A percentile compares a stretch with the other conserved stretches of the same genome.
These are phyloP conservation scores for Psilopogon haemacephalus DNA, from an alignment of 2,113 vertebrate genomes.

Conservation along the genomic window DNA sequence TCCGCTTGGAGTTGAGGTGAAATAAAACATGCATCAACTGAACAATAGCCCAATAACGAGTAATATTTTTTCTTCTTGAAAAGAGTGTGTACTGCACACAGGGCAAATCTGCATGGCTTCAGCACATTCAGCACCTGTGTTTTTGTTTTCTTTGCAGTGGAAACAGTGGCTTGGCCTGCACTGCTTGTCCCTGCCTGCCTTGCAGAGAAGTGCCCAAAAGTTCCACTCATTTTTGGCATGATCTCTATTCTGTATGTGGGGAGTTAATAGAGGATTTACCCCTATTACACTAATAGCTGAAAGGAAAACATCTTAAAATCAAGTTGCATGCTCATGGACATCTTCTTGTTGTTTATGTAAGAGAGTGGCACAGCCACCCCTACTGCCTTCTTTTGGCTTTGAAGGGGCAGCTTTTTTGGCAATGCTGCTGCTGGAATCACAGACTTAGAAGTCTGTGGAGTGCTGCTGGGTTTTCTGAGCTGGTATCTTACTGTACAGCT, in stretches of 20 bases:
- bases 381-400: background rate
- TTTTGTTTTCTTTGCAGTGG: constrained; percentile 75
- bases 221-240: background rate
- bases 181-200: constrained; percentile 69
- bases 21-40: constrained; percentile 34
- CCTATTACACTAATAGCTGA: background rate
- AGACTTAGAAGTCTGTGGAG: background rate
- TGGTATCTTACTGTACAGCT: background rate
- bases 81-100: constrained; percentile 50
- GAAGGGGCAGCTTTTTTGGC: background rate
- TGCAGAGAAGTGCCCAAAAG: constrained; percentile 1
- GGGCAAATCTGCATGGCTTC: constrained; percentile 49
- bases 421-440: background rate
- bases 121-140: constrained; percentile 74
- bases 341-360: background rate
- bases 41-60: constrained; percentile 44
- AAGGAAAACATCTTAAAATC: background rate
- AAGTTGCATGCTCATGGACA: background rate
- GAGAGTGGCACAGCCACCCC: background rate
- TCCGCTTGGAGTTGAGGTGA: constrained; percentile 19
- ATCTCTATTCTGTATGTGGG: background rate
- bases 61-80: constrained; percentile 50
- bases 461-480: background rate
- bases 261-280: background rate
- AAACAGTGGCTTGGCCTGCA: constrained; percentile 63